Percentiles rank a stretch among this genome's conserved stretches.
Evolutionary conservation across 2,797 vertebrate genomes (phyloP).

Genomic region (Phataginus tricuspis): DNA sequence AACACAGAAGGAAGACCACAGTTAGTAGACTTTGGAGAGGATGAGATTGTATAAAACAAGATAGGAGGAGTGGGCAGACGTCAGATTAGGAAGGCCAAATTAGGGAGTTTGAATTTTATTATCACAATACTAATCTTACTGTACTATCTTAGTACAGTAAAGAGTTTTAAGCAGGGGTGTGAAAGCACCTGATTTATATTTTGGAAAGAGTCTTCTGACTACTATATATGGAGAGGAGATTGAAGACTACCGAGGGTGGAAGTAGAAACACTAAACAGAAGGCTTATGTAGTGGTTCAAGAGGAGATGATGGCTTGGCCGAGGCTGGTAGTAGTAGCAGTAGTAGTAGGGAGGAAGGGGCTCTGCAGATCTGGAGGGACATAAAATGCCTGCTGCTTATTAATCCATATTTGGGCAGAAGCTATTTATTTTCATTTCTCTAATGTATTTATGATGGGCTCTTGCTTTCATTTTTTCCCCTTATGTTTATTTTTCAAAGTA

Average conservation of each 20-base stretch:
- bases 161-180: neutral
- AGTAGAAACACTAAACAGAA: neutral
- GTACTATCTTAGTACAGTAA: neutral
- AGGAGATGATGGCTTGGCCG: neutral
- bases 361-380: neutral
- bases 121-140: too few species aligned
- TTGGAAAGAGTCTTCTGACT: neutral
- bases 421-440: neutral
- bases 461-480: neutral
- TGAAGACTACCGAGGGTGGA: neutral
- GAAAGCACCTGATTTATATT: neutral
- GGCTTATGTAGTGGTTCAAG: neutral
- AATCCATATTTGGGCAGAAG: neutral
- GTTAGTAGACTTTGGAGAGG: neutral
- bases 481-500: neutral
- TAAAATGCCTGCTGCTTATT: neutral
- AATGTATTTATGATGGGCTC: neutral
- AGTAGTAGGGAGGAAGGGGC: neutral
- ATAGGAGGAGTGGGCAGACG: neutral
- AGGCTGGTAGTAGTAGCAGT: neutral
- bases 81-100: neutral
- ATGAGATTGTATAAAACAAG: neutral
- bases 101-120: neutral
- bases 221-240: neutral
- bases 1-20: neutral